Evolutionary conservation across 2,113 vertebrate genomes (phyloP), one percentile per base, ranked within the genome.

Genomic region (Patagioenas fasciata): DNA sequence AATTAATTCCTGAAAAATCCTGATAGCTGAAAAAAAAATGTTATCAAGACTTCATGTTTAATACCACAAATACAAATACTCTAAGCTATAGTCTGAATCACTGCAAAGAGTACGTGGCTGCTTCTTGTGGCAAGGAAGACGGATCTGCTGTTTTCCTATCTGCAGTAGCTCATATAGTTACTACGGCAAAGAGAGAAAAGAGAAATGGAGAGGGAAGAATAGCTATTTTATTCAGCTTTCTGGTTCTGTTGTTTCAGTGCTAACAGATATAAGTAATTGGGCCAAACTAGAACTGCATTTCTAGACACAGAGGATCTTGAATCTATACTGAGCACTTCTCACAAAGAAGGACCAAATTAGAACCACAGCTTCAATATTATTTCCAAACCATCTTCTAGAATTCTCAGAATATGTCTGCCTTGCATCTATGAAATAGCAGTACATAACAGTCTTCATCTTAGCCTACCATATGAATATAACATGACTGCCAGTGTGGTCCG

Each of bases 271-370:
- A 87, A 82, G 62, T 25, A 90, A 77, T 54, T 78, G 28, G 17
- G n/a, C 85, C 5, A 6, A 95, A 93, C 53, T 85, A 57, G 70
- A 92, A 78, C 29, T 85, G 58, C 79, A 88, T 89, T 89, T 89
- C 64, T 82, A 91, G 74, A 51, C 23, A 51, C 15, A 36, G 34
- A 92, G 34, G 64, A 67, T 73, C 71, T 94, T 0, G 1, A 83
- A 88, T 40, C 56, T 64, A 5, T 6, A 80, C 44, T 4, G 8
- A 93, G 15, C 24, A 38, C 56, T 80, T 88, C n/a, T 64, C 21
- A 78, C 64, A 25, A 73, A 79, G 13, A 61, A 91, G 21, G 32
- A 77, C 13, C 16, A 89, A 85, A 56, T 88, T 82, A 88, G 48
- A 94, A 88, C 5, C 5, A 3, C 38, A 78, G 21, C 26, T 53